Base-by-base conservation (phyloP, 2,888 invertebrate species). In the Ophraella communa region DNA sequence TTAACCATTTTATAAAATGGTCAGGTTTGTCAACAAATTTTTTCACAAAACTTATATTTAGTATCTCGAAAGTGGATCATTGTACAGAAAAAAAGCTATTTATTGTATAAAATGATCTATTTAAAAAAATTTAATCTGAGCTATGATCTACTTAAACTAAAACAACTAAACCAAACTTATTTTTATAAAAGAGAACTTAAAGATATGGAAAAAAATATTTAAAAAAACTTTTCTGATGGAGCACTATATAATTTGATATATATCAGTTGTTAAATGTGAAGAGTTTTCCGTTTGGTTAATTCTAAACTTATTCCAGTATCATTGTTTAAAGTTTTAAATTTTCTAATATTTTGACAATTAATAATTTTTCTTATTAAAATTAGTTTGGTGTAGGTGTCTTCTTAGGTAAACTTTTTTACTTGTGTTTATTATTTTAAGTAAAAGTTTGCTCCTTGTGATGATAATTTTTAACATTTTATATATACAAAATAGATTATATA, bases 371-470 rank as follows among this genome's bases (percentile, higher is more conserved):
- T 47, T 23, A n/a, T 23, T n/a, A 1, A 47, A 23, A 57, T 52
- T 18, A 17, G 52, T 54, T 58, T 52, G 21, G 27, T 21, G 21
- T 44, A 35, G 45, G 47, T 63, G 24, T 20, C 5, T 30, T 24
- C 27, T 59, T 62, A 55, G 64, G 27, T 59, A 58, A 33, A 62
- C 52, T 68, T 68, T 66, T 68, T 66, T 67, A 66, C 65, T 67
- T 72, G 69, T 66, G 64, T 64, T 68, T 70, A 66, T 64, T 62
- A 71, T 70, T 69, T n/a, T 74, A 72, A 69, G 72, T 71, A 71
- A 73, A 73, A 75, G 75, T 77, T 78, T 76, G 77, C 77, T 78
- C 74, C 78, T 78, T 78, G 77, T 78, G 78, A 78, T 78, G 75
- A 77, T 77, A 78, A 77, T 76, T 77, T 77, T 77, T 77, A 77